Evolutionary conservation across 2,797 vertebrate species (phyloP), one percentile per base, ranked within the genome.

Genomic region (Aphelocoma californica): DNA sequence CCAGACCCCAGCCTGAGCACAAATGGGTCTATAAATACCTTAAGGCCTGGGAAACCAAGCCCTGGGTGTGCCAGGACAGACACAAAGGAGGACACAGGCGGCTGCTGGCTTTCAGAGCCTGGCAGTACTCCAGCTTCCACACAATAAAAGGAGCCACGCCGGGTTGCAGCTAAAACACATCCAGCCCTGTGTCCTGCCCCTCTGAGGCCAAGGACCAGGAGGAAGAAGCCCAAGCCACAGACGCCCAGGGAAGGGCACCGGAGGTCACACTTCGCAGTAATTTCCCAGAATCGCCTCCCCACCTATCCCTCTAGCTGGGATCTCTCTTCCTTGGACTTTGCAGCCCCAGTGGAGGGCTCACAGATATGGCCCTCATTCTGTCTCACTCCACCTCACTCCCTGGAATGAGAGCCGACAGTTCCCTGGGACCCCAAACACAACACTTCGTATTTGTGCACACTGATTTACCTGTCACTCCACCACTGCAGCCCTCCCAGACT

Each of bases 61-160:
- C 93, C 85, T 89, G 95, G 93, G 96, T 0, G 82, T 94, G 92
- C 66, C 87, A 71, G 62, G 48, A 86, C 73, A 90, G 92, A 93
- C 87, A 95, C 85, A 95, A 94, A 93, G 50, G 82, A 94, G 69
- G 88, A 73, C 86, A 79, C 45, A 58, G 47, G 67, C 18, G 0
- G 61, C 53, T 9, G 40, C 72, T n/a, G 81, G 71, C 75, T 45
- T 18, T 61, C 0, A 0, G 45, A 72, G n/a, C 73, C 54, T 84
- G 69, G 86, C 82, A 56, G 40, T 10, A 7, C 8, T 12, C 75
- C 80, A 65, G 70, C 84, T 36, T 10, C 17, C 34, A 66, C 32
- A 47, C 16, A 24, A 26, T 29, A 38, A 53, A 69, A 85, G 26
- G n/a, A 54, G 87, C 51, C 61, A 36, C 1, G 0, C 45, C 3